Percentiles rank a stretch among this genome's conserved stretches.
Conservation (phyloP, 1,140 invertebrate species). For the Drosophila bocki region DNA sequence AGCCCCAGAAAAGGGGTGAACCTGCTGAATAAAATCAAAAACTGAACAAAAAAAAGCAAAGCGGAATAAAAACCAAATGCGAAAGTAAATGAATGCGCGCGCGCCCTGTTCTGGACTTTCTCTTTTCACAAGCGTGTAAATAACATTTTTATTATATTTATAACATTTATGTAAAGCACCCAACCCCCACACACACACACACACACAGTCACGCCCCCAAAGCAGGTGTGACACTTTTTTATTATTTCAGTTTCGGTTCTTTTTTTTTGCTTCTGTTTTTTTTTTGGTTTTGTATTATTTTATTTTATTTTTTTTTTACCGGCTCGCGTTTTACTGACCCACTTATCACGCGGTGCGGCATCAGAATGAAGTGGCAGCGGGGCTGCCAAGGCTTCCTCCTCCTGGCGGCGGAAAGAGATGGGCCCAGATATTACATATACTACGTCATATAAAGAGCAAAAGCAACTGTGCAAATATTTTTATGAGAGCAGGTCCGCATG, state of each 20-base stretch:
- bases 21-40: conserved; percentile 42
- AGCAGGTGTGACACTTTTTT: conserved; percentile 74
- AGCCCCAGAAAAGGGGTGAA: conserved; percentile 52
- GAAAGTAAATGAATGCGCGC: conserved; percentile 75
- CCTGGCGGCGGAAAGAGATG: conserved; percentile 34
- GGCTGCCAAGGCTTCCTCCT: conserved; percentile 65
- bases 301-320: conserved; percentile 22
- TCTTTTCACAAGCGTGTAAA: conserved; percentile 81
- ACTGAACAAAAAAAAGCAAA: conserved; percentile 24
- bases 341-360: conserved; percentile 71
- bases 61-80: conserved; percentile 42
- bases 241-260: conserved; percentile 53
- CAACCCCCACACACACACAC: conserved; percentile 16
- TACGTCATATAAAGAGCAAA: conserved; percentile 58
- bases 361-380: conserved; percentile 66
- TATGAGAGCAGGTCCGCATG: conserved; percentile 38
- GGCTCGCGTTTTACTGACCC: conserved; percentile 71
- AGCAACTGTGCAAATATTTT: conserved; percentile 79
- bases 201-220: conserved; percentile 28
- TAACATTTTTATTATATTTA: conserved; percentile 82
- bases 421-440: conserved; percentile 53
- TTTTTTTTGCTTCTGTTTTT: no score
- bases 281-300: neutral
- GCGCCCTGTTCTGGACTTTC: conserved; percentile 65
- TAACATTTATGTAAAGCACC: conserved; percentile 78